A percentile compares a stretch with the other conserved stretches of the same genome.
phyloP scores from a whole-genome alignment of 1,140 invertebrate species.

The Cotesia typhae region DNA sequence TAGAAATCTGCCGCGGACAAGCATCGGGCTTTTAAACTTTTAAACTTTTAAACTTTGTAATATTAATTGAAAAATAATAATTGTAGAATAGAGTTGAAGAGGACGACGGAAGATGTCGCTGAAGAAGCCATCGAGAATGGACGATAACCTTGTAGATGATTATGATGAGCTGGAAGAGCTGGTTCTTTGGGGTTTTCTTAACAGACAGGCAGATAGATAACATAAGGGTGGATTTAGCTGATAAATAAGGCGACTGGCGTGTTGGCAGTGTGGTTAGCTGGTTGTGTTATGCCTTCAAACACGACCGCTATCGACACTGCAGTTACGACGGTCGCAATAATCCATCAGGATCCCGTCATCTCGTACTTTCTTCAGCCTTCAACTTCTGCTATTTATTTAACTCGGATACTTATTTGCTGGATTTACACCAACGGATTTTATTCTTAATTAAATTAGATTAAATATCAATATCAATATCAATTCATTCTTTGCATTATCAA shows the following conservation, averaged over 20 bases:
- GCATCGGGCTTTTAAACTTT: too few relatives aligned
- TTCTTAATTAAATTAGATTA: too few relatives aligned
- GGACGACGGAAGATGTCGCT: conserved; percentile 26
- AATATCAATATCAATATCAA: neutral
- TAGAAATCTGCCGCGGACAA: too few relatives aligned
- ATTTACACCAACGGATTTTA: too few relatives aligned
- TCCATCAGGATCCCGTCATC: conserved; percentile 25
- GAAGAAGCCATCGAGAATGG: conserved; percentile 12
- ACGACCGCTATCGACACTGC: conserved; percentile 97
- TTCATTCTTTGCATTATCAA: conserved; percentile 6
- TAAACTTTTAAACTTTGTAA: too few relatives aligned
- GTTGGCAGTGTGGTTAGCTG: conserved; percentile 99
- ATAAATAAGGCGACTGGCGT: conserved; percentile 66
- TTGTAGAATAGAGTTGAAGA: conserved; percentile 25
- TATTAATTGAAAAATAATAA: too few relatives aligned
- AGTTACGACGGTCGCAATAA: conserved; percentile 71
- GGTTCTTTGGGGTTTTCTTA: conserved; percentile 14
- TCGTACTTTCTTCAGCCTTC: conserved; percentile 18
- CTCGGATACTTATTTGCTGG: too few relatives aligned
- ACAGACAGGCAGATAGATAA: neutral
- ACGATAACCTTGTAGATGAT: conserved; percentile 1
- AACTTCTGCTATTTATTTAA: neutral
- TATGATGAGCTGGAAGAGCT: conserved; percentile 2
- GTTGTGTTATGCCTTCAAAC: conserved; percentile 80
- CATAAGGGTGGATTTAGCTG: too few relatives aligned